A percentile compares a stretch with the other conserved stretches of the same genome.
Evolutionary conservation across 2,888 invertebrate species (phyloP).

Genomic region (Melinopterus prodromus): DNA sequence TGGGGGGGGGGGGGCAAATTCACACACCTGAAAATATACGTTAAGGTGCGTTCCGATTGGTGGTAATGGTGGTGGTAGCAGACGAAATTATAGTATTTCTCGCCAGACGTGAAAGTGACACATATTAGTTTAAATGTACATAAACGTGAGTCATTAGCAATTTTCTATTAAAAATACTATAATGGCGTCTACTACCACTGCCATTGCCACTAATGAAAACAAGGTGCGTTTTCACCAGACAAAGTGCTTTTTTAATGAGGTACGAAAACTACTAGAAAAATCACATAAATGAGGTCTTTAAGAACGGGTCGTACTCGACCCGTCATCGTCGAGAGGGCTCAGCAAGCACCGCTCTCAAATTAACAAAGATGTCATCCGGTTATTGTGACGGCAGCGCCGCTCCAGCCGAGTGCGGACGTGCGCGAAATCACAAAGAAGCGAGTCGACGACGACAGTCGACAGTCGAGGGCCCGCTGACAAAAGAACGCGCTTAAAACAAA

Average conservation of each 20-base stretch:
- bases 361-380: background rate
- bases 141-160: too few relatives aligned
- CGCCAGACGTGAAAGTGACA: too few relatives aligned
- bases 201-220: too few relatives aligned
- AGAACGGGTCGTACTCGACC: background rate
- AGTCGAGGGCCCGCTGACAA: background rate
- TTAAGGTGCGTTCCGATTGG: too few relatives aligned
- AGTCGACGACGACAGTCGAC: background rate
- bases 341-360: background rate
- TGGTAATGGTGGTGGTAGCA: too few relatives aligned
- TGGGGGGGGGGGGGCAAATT: too few relatives aligned
- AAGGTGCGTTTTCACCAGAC: too few relatives aligned
- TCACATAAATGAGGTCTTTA: constrained; percentile 4
- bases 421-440: background rate
- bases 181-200: too few relatives aligned
- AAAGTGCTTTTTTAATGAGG: background rate
- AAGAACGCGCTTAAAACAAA: background rate
- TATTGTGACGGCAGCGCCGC: background rate
- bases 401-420: background rate
- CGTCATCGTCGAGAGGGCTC: background rate
- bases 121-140: too few relatives aligned
- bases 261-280: background rate
- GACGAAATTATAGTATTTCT: too few relatives aligned
- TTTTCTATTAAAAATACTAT: too few relatives aligned
- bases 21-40: too few relatives aligned